Evolutionary conservation across 1,140 invertebrate genomes (phyloP), one percentile per base, ranked within the genome.

Genomic region (Bombus balteatus): DNA sequence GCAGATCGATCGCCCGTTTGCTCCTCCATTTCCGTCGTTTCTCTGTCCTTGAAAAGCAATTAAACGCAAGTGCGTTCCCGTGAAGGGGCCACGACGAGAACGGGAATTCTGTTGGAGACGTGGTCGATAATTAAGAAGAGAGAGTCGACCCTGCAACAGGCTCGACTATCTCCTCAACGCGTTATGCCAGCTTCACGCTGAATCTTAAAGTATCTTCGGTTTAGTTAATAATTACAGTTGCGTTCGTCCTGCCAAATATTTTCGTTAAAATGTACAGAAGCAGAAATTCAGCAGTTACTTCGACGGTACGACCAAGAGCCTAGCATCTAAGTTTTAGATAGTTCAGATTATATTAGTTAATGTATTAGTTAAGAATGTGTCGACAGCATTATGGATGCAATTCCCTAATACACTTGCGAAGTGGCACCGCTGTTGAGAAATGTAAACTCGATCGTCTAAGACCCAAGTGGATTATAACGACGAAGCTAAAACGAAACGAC

Each of bases 101-200:
- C 34, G 34, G 74, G 57, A 74, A 41, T 59, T 39, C 76, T 72
- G 53, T 59, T 47, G 43, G n/a, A 13, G 53, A 32, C 32, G 85
- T 68, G 62, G 57, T 43, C 71, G 66, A 86, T 81, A 85, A 86
- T 43, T 86, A 70, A 75, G 70, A 65, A 76, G 74, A 90, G 87
- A 86, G 87, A 88, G 83, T 79, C 73, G 53, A 72, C 68, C 53
- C 65, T 47, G 66, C 28, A n/a, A 15, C 10, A 39, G 39, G 28
- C 66, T 37, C 65, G 68, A 66, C 66, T n/a, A 53, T 62, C 22
- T 62, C 68, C 3, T 37, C 53, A 13, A 76, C 34, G 37, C 34
- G 22, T 71, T 71, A 79, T 57, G 76, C 62, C 66, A 15, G 37
- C 22, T 53, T 22, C 83, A 71, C 75, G 15, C 53, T 22, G 25